Evolutionary conservation across 2,888 invertebrate genomes (phyloP).

Genomic region (Loripinus fragilis): DNA sequence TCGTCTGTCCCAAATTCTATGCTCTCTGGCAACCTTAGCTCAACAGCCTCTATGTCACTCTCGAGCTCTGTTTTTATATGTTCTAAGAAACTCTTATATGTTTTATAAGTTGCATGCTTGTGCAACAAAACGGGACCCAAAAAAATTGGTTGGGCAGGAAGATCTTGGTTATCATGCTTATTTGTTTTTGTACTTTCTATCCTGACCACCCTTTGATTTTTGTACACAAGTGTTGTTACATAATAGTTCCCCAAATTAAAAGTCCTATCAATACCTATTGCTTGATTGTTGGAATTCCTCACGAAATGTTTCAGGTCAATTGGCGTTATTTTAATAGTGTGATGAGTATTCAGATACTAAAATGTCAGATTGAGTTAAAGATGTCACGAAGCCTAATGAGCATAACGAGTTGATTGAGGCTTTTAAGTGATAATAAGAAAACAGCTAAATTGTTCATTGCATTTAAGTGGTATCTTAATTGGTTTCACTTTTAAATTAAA

Average conservation of each 20-base stretch:
- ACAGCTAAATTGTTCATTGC: too few relatives aligned
- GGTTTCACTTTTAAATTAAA: too few relatives aligned
- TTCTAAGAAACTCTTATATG: conserved; percentile 3
- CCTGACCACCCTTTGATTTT: not conserved
- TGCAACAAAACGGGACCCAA: not conserved
- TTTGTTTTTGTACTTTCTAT: not conserved
- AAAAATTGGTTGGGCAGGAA: not conserved
- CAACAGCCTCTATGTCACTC: not conserved
- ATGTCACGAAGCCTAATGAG: too few relatives aligned
- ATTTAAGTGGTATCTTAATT: too few relatives aligned
- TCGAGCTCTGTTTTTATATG: not conserved
- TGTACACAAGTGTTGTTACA: conserved; percentile 3
- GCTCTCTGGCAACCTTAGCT: not conserved
- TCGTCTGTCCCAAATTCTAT: conserved; percentile 15
- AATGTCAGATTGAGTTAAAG: too few relatives aligned
- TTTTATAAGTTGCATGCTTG: not conserved
- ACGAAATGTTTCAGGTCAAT: conserved; percentile 34
- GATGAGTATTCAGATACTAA: too few relatives aligned
- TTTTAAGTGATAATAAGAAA: too few relatives aligned
- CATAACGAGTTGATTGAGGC: too few relatives aligned
- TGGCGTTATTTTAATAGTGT: too few relatives aligned
- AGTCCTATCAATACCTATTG: not conserved
- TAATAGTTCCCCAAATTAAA: not conserved
- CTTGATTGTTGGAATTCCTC: not conserved
- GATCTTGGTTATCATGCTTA: too few relatives aligned